Percentiles rank a stretch among this genome's conserved stretches.
These are phyloP conservation scores for Phyllopteryx taeniolatus DNA, from an alignment of 2,113 vertebrate species.

Conservation along the genomic window DNA sequence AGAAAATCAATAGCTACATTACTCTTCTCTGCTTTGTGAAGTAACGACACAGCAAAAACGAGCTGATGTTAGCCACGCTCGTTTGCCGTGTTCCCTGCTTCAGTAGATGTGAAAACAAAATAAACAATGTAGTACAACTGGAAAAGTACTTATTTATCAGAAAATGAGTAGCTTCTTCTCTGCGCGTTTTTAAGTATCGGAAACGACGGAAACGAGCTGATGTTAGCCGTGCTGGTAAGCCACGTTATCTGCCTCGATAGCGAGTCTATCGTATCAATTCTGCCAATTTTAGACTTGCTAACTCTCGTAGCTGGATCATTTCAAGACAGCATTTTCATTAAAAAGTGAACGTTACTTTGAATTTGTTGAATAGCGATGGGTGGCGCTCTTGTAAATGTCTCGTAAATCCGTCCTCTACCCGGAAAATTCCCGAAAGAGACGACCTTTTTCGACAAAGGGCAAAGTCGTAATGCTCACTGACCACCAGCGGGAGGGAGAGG, in stretches of 20 bases:
- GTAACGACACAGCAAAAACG: neutral
- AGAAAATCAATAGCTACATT: too few species aligned
- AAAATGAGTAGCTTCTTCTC: too few species aligned
- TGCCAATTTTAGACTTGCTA: neutral
- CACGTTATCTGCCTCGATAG: too few species aligned
- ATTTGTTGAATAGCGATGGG: neutral
- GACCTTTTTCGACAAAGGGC: too few species aligned
- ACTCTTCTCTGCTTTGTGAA: neutral
- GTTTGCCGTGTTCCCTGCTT: neutral
- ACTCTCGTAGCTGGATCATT: neutral
- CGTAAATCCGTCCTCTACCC: neutral
- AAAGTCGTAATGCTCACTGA: too few species aligned
- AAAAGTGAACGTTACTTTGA: rapidly evolving
- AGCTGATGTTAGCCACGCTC: neutral
- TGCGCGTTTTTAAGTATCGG: too few species aligned
- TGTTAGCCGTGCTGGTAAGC: too few species aligned
- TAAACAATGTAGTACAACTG: neutral
- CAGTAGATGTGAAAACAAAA: too few species aligned
- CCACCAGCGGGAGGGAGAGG: too few species aligned
- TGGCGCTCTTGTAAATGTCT: neutral
- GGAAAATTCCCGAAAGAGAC: neutral
- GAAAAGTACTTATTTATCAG: too few species aligned
- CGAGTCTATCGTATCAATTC: too few species aligned
- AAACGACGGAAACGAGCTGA: too few species aligned
- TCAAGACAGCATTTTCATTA: neutral